phyloP scores from a whole-genome alignment of 2,888 invertebrate genomes.

The Tenthredo amoena region DNA sequence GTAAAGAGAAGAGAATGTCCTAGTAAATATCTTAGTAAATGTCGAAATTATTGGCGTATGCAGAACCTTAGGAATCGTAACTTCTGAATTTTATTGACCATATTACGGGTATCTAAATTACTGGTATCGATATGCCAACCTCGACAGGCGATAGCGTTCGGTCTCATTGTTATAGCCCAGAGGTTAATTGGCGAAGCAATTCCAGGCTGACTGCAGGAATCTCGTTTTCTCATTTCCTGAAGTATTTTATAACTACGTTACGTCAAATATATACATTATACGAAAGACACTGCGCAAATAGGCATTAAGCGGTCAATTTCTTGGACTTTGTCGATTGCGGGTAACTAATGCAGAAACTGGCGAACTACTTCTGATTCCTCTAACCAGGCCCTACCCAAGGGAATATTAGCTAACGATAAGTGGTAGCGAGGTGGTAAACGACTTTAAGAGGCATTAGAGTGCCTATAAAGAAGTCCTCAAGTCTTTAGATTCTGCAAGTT shows the following conservation, averaged over 20 bases:
- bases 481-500: constrained; percentile 57
- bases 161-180: background rate
- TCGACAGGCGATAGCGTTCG: background rate
- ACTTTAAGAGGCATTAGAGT: constrained; percentile 67
- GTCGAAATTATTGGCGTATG: background rate
- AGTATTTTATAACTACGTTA: constrained; percentile 66
- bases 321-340: constrained; percentile 60
- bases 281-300: constrained; percentile 29
- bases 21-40: background rate
- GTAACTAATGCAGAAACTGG: constrained; percentile 67
- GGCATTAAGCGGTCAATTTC: constrained; percentile 17
- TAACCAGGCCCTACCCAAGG: constrained; percentile 35
- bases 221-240: constrained; percentile 55
- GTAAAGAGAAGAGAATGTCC: constrained; percentile 11
- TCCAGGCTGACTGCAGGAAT: constrained; percentile 45
- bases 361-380: constrained; percentile 70
- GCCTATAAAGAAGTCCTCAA: constrained; percentile 73
- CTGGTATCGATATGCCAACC: background rate
- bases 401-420: background rate
- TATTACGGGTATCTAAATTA: constrained; percentile 17
- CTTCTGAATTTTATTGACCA: constrained; percentile 24
- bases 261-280: constrained; percentile 60
- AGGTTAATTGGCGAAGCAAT: constrained; percentile 43
- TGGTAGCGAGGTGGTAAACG: constrained; percentile 64
- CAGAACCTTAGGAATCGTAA: background rate